Base-by-base conservation (phyloP, 2,797 vertebrate species). In the Lepilemur ruficaudatus region DNA sequence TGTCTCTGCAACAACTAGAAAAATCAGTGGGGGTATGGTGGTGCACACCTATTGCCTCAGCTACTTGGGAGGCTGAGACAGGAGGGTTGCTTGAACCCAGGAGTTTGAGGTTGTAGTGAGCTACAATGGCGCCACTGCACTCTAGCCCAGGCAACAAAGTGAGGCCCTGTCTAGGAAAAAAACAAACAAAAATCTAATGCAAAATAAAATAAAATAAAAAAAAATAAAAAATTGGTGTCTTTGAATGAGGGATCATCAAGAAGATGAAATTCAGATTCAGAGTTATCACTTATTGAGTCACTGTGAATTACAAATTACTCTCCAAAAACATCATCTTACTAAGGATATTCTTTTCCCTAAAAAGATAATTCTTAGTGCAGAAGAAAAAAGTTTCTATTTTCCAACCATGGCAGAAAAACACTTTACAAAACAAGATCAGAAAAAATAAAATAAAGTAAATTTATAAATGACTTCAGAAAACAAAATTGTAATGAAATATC, bases 371-470 rank as follows among this genome's bases (percentile, higher is more conserved):
- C 12, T 81, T 83, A 67, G 11, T 73, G 73, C 14, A 70, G 25
- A 94, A 82, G 59, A 67, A 91, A 88, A 57, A 76, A 52, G 5
- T 94, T 92, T 83, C 18, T 52, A 61, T 89, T 91, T 89, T 83
- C 63, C 41, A 70, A 20, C 22, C 23, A 18, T 25, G 38, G 15
- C 70, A 73, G 76, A 89, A 91, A 76, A 89, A 89, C 4, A 70
- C 69, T 78, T 94, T 85, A 59, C 43, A 85, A 94, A 76, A 52
- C 38, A 95, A 76, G 46, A 78, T 70, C 55, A 91, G 25, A 89
- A 81, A 43, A 91, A 61, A 55, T 55, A 12, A 82, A 89, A 55
- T 25, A 81, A 91, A 80, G 59, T 23, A 88, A 46, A 82, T 87
- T 35, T 90, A 38, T 57, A 84, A 69, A 10, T 30, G 15, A 92